Evolutionary conservation across 2,797 vertebrate genomes (phyloP).

Genomic region (Gila robusta): DNA sequence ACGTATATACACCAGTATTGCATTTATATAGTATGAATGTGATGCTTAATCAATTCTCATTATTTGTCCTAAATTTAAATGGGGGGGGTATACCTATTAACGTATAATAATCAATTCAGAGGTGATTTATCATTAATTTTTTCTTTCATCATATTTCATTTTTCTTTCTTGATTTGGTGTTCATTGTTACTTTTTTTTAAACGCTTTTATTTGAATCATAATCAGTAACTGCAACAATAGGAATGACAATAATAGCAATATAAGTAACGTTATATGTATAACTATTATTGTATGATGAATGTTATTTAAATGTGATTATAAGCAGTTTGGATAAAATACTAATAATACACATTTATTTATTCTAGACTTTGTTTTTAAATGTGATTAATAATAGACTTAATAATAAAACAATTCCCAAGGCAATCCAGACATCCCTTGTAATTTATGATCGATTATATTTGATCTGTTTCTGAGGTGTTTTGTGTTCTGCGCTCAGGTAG

Average conservation of each 20-base stretch:
- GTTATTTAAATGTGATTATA: background rate
- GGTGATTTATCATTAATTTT: background rate
- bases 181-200: background rate
- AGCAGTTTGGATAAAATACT: background rate
- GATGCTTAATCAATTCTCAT: background rate
- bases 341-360: background rate
- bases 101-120: background rate
- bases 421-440: background rate
- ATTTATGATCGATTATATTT: background rate
- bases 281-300: background rate
- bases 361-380: background rate
- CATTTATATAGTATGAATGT: background rate
- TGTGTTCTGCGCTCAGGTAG: slow-evolving; percentile 81
- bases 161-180: background rate
- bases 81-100: too few relatives aligned
- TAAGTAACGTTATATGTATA: background rate
- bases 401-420: background rate
- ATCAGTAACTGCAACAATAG: background rate
- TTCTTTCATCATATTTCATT: too few relatives aligned
- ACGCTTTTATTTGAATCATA: background rate
- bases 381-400: background rate
- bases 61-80: background rate
- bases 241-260: background rate
- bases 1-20: background rate
- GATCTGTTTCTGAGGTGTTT: background rate